Evolutionary conservation across 2,797 vertebrate genomes (phyloP).

Genomic region (Periparus ater): DNA sequence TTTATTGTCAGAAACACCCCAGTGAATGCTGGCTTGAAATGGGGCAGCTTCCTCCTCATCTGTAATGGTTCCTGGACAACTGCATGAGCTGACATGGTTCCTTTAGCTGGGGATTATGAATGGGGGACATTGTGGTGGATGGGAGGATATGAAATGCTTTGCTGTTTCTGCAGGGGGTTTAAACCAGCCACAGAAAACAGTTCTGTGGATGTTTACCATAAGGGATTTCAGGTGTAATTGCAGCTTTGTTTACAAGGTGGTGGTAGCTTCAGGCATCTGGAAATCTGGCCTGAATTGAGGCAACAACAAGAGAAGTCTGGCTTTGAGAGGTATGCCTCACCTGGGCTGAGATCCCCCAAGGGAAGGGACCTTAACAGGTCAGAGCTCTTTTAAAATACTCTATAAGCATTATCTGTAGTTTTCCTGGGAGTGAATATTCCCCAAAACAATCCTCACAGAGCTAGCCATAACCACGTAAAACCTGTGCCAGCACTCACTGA

Average conservation of each 20-base stretch:
- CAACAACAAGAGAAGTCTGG: not conserved
- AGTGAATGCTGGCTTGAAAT: not conserved
- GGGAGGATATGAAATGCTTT: not conserved
- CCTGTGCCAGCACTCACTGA: not conserved
- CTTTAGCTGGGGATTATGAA: not conserved
- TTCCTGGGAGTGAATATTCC: not conserved
- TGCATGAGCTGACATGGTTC: not conserved
- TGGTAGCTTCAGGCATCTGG: not conserved
- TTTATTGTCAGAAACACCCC: not conserved
- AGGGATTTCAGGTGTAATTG: not conserved
- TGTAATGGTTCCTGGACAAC: not conserved
- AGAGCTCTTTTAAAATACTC: not conserved
- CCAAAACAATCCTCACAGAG: not conserved
- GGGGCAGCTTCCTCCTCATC: not conserved
- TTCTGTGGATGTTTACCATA: not conserved
- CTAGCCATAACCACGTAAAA: not conserved
- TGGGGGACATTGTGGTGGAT: fast-evolving
- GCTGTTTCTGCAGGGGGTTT: not conserved
- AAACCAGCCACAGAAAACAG: not conserved
- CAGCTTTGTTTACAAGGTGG: not conserved
- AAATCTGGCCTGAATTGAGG: not conserved
- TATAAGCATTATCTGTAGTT: not conserved
- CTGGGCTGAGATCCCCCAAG: fast-evolving
- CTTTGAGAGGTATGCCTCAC: not conserved
- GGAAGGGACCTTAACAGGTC: not conserved